Conservation (phyloP, 2,888 invertebrate genomes). For the Stegophylla sp. region DNA sequence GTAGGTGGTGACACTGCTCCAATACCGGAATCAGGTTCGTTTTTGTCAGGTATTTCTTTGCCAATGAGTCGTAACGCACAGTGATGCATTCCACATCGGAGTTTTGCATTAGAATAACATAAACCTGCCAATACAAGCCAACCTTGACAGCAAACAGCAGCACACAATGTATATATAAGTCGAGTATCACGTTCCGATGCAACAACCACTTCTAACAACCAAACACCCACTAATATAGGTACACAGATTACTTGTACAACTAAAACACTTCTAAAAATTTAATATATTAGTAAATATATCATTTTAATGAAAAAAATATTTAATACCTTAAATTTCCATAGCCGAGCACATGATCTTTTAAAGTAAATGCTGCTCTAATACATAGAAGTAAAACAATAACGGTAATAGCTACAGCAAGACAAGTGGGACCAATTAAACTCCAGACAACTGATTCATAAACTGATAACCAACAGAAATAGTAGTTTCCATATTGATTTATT, state of each 20-base stretch:
- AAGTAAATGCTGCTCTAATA: constrained; percentile 86
- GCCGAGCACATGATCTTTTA: constrained; percentile 88
- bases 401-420: constrained; percentile 78
- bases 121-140: constrained; percentile 85
- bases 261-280: constrained; percentile 60
- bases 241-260: constrained; percentile 79
- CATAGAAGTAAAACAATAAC: constrained; percentile 83
- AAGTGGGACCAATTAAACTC: constrained; percentile 92
- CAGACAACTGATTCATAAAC: constrained; percentile 92
- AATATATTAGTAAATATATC: constrained; percentile 39
- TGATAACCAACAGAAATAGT: constrained; percentile 93
- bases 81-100: constrained; percentile 77
- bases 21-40: constrained; percentile 50
- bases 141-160: constrained; percentile 80
- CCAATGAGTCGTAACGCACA: constrained; percentile 79
- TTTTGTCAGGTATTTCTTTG: constrained; percentile 73
- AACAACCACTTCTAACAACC: constrained; percentile 82
- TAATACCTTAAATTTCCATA: constrained; percentile 74
- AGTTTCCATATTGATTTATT: constrained; percentile 93
- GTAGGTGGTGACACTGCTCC: constrained; percentile 38
- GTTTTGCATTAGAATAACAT: constrained; percentile 85
- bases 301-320: constrained; percentile 18
- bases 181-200: constrained; percentile 77
- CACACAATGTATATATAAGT: constrained; percentile 79
- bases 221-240: constrained; percentile 82